These are phyloP conservation scores for Scomber scombrus DNA, from an alignment of 2,113 vertebrate genomes.

Conservation along the genomic window DNA sequence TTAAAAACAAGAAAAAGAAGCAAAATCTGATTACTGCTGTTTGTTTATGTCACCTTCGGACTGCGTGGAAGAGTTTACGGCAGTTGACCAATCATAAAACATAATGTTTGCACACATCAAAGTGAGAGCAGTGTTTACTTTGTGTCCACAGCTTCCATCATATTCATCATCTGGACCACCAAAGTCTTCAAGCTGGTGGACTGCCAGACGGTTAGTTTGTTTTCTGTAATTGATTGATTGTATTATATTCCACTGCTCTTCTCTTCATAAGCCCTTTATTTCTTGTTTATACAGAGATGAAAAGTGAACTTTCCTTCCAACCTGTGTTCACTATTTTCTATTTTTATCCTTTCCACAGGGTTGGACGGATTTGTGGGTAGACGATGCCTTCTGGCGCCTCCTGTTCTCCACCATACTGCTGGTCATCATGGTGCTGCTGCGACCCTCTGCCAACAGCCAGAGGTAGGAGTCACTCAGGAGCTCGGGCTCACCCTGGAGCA, in stretches of 20 bases:
- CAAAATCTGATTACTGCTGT: too few relatives aligned
- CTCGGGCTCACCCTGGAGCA: neutral
- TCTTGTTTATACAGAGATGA: slow-evolving; percentile 13
- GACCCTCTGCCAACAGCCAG: slow-evolving; percentile 96
- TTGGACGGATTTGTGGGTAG: slow-evolving; percentile 97
- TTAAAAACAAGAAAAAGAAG: too few relatives aligned
- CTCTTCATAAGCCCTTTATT: neutral
- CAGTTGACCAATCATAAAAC: neutral
- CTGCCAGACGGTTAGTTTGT: slow-evolving; percentile 92
- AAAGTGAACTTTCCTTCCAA: neutral
- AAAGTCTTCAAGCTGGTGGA: slow-evolving; percentile 96
- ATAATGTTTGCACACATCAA: slow-evolving; percentile 23
- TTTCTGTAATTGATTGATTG: neutral
- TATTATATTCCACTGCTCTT: neutral
- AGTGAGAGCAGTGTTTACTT: slow-evolving; percentile 34
- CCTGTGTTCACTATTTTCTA: neutral
- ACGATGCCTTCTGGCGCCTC: slow-evolving; percentile 96
- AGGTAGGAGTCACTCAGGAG: slow-evolving; percentile 80
- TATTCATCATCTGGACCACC: slow-evolving; percentile 97
- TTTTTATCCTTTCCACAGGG: slow-evolving; percentile 82
- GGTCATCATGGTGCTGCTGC: slow-evolving; percentile 96
- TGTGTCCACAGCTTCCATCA: slow-evolving; percentile 90
- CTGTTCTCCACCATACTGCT: slow-evolving; percentile 96
- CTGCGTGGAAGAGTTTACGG: too few relatives aligned
- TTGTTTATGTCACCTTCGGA: too few relatives aligned